Conservation (phyloP, 2,113 vertebrate genomes). For the Cyphomyrus plagiostoma region DNA sequence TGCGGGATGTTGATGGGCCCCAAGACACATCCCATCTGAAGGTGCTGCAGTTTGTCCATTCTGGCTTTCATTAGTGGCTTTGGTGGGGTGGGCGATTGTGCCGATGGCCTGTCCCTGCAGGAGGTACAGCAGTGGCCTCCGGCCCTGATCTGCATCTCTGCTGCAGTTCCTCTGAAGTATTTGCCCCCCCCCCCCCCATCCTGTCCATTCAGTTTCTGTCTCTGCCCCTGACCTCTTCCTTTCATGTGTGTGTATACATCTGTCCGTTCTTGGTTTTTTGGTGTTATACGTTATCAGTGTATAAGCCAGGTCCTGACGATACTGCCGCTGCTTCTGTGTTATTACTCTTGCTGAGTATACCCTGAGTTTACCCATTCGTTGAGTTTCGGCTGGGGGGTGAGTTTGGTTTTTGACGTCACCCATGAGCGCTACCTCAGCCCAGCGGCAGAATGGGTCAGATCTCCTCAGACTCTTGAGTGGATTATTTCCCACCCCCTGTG, state of each 20-base stretch:
- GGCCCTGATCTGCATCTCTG: not conserved
- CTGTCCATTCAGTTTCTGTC: not conserved
- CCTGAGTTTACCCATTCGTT: not conserved
- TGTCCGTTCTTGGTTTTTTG: not conserved
- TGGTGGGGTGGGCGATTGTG: slow-evolving; percentile 14
- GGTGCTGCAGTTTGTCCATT: slow-evolving; percentile 18
- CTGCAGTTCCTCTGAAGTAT: not conserved
- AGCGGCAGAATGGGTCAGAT: not conserved
- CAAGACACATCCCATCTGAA: slow-evolving; percentile 18
- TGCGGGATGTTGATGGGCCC: not conserved
- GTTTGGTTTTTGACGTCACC: not conserved
- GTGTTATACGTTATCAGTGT: not conserved
- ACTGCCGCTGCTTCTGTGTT: not conserved
- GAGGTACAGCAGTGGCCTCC: not conserved
- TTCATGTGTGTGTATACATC: not conserved
- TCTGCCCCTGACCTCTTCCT: not conserved
- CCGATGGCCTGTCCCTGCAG: slow-evolving; percentile 13
- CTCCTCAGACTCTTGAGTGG: not conserved
- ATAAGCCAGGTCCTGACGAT: not conserved
- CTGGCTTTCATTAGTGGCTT: slow-evolving; percentile 30
- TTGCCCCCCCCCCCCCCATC: too few species aligned
- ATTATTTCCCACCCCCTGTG: not conserved
- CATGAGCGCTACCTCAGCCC: not conserved
- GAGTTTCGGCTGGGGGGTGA: not conserved
- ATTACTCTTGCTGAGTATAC: not conserved